These are phyloP conservation scores for Pandion haliaetus DNA, from an alignment of 2,113 vertebrate species.

Conservation along the genomic window DNA sequence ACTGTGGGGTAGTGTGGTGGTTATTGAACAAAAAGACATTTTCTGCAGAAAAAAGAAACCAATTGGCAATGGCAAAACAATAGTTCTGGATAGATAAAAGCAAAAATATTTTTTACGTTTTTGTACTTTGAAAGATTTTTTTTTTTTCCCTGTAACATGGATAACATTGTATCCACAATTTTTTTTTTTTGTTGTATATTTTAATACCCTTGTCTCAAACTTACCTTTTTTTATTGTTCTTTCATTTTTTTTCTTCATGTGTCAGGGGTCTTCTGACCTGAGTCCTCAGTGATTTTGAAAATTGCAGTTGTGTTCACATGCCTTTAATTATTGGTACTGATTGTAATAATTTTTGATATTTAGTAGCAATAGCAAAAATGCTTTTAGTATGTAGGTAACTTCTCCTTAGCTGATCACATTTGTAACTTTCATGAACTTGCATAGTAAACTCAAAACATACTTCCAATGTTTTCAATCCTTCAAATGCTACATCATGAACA, in stretches of 20 bases:
- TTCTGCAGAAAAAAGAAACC: neutral
- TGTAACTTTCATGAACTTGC: neutral
- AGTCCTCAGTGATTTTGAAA: neutral
- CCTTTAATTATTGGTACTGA: neutral
- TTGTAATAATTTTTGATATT: neutral
- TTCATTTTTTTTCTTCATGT: neutral
- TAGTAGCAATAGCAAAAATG: neutral
- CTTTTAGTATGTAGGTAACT: neutral
- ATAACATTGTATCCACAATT: neutral
- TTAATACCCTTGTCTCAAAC: neutral
- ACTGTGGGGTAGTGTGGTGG: neutral
- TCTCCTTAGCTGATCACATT: neutral
- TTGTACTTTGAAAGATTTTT: neutral
- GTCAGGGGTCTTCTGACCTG: neutral
- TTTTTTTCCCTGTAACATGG: neutral
- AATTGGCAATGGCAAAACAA: neutral
- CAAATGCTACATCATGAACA: neutral
- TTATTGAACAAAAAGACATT: constrained; percentile 3
- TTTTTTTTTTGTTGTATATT: neutral
- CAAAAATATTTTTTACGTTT: neutral
- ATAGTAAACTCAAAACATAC: neutral
- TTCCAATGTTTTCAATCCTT: neutral
- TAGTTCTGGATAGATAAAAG: neutral
- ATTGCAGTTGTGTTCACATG: neutral
- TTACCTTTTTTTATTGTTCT: neutral